phyloP scores from a whole-genome alignment of 2,113 vertebrate genomes.

The Pycnonotus jocosus region DNA sequence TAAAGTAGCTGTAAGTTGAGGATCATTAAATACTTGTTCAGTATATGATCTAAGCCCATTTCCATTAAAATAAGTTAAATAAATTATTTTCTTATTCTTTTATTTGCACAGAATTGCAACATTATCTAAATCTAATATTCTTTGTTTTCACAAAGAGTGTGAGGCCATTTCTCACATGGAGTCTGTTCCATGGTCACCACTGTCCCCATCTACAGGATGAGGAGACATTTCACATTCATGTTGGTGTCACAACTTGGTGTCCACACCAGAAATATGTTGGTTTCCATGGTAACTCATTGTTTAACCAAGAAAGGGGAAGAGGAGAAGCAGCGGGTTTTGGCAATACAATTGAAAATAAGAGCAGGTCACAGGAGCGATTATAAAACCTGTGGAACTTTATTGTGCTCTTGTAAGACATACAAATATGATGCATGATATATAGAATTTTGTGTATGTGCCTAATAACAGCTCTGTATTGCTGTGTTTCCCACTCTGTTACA shows the following conservation, averaged over 20 bases:
- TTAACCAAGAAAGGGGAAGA: background rate
- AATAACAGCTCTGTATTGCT: background rate
- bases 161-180: background rate
- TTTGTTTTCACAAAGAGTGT: background rate
- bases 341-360: background rate
- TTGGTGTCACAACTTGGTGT: background rate
- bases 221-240: background rate
- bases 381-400: background rate
- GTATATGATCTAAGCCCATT: background rate
- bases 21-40: background rate
- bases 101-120: background rate
- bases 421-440: fast-evolving
- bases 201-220: background rate
- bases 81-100: background rate
- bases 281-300: constrained; percentile 21
- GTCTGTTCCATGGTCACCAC: background rate
- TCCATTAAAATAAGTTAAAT: background rate
- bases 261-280: background rate
- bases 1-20: background rate
- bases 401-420: background rate
- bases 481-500: background rate
- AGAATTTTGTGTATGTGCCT: background rate
- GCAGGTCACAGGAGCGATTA: background rate
- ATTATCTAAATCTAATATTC: background rate
- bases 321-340: background rate